Base-by-base conservation (phyloP, 1,140 invertebrate genomes). In the Tribolium madens region DNA sequence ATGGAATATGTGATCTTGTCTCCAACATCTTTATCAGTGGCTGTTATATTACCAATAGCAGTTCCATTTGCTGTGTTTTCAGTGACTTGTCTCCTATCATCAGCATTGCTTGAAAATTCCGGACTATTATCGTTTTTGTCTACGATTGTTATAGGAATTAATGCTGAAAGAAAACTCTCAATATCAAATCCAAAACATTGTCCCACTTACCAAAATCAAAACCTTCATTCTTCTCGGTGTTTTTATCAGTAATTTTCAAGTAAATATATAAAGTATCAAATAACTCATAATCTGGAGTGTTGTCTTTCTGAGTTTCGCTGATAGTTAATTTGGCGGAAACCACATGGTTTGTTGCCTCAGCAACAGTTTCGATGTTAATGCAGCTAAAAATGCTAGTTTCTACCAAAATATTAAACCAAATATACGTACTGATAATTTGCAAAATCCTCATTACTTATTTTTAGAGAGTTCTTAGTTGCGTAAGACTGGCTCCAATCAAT, bases 101-200 rank as follows among this genome's bases (percentile, higher is more conserved):
- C 79, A 0, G 86, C 85, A 1, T 85, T 84, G 0, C 76, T 68
- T 0, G 77, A 81, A 86, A 89, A 89, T 48, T 86, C 60, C 10
- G 89, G 89, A 26, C 81, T 15, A 82, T 89, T 89, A 82, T 90
- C 89, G 76, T 90, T 89, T 80, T 89, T 85, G 78, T 90, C 85
- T 3, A 87, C 85, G 46, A 84, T 81, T 50, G 84, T 86, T 9
- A 90, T 84, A 0, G 86, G 85, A 57, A 89, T 83, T 4, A 83
- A 85, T 52, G 85, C 88, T 89, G 82, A 47, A 85, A 86, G 2
- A 21, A 73, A 71, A 26, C 17, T 71, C 13, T n/a, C 14, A 13
- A 5, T 76, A n/a, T 50, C 47, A 50, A 18, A n/a, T 70, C 26
- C 9, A 31, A 18, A 26, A 52, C 1, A n/a, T n/a, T 68, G 21